Percentiles rank a stretch among this genome's conserved stretches.
phyloP scores from a whole-genome alignment of 2,797 vertebrate genomes.

The Gila robusta region DNA sequence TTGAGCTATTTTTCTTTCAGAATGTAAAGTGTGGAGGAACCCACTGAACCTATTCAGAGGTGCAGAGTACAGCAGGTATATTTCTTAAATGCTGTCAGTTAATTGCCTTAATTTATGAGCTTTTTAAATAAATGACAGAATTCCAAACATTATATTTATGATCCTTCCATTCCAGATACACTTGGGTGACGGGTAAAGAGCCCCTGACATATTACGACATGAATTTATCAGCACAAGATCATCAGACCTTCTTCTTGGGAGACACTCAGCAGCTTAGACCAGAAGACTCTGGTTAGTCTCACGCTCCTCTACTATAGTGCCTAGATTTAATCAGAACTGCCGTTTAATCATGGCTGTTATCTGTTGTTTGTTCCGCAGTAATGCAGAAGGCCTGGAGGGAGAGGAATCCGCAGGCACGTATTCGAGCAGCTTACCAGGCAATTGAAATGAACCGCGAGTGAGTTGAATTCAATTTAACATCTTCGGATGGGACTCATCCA shows the following conservation, averaged over 20 bases:
- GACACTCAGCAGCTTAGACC: conserved; percentile 92
- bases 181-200: conserved; percentile 98
- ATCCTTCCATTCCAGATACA: conserved; percentile 82
- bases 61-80: conserved; percentile 96
- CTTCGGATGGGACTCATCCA: not conserved
- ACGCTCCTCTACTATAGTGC: not conserved
- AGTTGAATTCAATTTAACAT: conserved; percentile 70
- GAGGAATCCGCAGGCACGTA: conserved; percentile 95
- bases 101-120: not conserved
- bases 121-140: not conserved
- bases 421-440: conserved; percentile 96
- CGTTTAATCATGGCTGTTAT: not conserved
- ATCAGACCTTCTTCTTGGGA: conserved; percentile 97
- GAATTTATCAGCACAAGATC: conserved; percentile 98
- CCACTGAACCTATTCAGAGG: conserved; percentile 98
- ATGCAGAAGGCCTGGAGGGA: conserved; percentile 99
- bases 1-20: conserved; percentile 72
- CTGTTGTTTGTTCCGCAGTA: conserved; percentile 76
- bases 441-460: conserved; percentile 97
- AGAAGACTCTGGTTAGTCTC: conserved; percentile 89
- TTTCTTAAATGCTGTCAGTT: not conserved
- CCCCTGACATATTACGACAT: conserved; percentile 98
- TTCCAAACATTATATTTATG: not conserved
- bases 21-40: conserved; percentile 99
- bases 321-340: not conserved